Base-by-base conservation (phyloP, 2,888 invertebrate genomes). In the Caenorhabditis macrosperma region DNA sequence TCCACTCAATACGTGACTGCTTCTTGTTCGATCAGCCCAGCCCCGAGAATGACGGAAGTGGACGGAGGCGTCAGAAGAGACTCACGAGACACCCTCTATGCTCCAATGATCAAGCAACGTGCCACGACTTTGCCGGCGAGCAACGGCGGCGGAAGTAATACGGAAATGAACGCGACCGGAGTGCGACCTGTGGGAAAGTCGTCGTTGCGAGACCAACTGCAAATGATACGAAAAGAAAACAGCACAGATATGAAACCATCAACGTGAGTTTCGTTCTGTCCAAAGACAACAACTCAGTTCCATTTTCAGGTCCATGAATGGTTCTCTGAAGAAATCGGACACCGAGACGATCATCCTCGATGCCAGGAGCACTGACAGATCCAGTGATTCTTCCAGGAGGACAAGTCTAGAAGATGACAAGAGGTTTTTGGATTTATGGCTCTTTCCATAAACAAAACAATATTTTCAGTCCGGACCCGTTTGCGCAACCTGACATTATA, bases 401-500 rank as follows among this genome's bases (percentile, higher is more conserved):
- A 63, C 67, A 6, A 74, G 72, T 12, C 15, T 68, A 7, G 78
- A 78, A 28, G 74, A 72, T n/a, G 67, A 78, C 1, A 54, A 59
- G 44, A 67, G 67, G 67, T 75, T n/a, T n/a, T n/a, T n/a, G n/a
- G n/a, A n/a, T n/a, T n/a, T n/a, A n/a, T n/a, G n/a, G n/a, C n/a
- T n/a, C n/a, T n/a, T n/a, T n/a, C n/a, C n/a, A n/a, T n/a, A n/a
- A n/a, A n/a, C n/a, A n/a, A 26, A 3, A 9, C 12, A 2, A 28
- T 24, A 4, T 26, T 75, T 75, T 67, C 66, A 76, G 76, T 22
- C 28, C 61, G 15, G 68, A 76, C 41, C 12, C 75, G 24, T 75
- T 60, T 17, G n/a, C 78, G 1, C 80, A 80, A 52, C 80, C 80
- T 4, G 80, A 80, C 55, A 74, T 80, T 54, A 71, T 80, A n/a